A percentile compares a stretch with the other conserved stretches of the same genome.
Conservation (phyloP, 2,113 vertebrate genomes). For the human region DNA sequence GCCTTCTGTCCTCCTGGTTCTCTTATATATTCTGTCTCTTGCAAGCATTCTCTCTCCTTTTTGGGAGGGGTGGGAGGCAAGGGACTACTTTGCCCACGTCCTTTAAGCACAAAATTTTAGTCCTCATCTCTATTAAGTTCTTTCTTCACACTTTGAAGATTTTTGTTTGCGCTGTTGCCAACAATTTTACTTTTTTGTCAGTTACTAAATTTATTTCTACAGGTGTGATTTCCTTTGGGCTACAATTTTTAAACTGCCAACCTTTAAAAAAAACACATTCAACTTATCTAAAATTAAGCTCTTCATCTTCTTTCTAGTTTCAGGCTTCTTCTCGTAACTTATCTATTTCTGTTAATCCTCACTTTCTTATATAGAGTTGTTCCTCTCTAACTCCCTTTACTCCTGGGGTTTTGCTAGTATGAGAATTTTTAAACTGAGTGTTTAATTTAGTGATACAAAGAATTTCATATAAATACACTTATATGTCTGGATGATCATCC, state of each 20-base stretch:
- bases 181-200: not conserved
- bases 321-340: not conserved
- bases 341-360: not conserved
- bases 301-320: not conserved
- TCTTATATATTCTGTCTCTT: not conserved
- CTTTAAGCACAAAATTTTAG: not conserved
- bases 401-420: not conserved
- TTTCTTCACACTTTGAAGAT: not conserved
- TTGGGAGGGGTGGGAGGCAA: not conserved
- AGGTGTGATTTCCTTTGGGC: conserved; percentile 12
- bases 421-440: not conserved
- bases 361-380: not conserved
- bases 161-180: not conserved
- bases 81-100: not conserved
- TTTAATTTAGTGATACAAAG: not conserved
- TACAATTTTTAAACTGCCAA: not conserved
- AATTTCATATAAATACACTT: not conserved
- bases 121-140: not conserved
- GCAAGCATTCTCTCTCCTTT: not conserved
- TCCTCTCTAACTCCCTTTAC: not conserved
- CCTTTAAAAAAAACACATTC: not conserved
- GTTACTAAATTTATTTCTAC: not conserved
- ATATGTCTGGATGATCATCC: not conserved
- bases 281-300: not conserved
- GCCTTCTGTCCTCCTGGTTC: not conserved